These are phyloP conservation scores for Sebastes nivosus DNA, from an alignment of 2,797 vertebrate species.

Conservation along the genomic window DNA sequence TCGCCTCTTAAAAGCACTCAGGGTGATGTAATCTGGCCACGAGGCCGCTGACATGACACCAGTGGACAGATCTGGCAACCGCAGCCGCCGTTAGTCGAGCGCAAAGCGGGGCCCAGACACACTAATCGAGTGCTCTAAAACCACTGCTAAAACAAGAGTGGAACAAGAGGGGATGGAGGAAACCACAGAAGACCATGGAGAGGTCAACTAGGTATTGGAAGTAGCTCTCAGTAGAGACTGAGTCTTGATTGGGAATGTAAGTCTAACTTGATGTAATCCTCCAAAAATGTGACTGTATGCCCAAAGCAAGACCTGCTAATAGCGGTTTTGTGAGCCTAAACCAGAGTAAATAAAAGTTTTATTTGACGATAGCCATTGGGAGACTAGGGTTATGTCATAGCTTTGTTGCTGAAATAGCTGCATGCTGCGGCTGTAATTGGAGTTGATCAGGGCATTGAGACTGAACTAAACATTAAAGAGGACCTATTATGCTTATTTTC, in stretches of 20 bases:
- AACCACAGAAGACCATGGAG: conserved; percentile 31
- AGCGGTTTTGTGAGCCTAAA: not conserved
- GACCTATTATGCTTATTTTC: no score
- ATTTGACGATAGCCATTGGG: not conserved
- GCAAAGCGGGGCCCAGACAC: conserved; percentile 32
- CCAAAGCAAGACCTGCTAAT: not conserved
- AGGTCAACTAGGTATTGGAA: conserved; percentile 25
- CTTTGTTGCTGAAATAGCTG: not conserved
- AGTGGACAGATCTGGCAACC: conserved; percentile 37
- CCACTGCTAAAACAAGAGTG: conserved; percentile 54
- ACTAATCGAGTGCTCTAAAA: conserved; percentile 23
- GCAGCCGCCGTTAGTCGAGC: conserved; percentile 28
- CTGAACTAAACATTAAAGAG: not conserved
- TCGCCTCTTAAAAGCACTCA: conserved; percentile 16
- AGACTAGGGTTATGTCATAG: not conserved
- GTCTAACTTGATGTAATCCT: conserved; percentile 1
- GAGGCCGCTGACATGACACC: conserved; percentile 41
- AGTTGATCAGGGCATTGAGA: not conserved
- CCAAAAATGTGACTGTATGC: not conserved
- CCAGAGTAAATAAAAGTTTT: not conserved
- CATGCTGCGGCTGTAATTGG: not conserved
- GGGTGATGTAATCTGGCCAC: conserved; percentile 45
- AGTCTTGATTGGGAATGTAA: not conserved
- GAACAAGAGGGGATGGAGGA: conserved; percentile 20
- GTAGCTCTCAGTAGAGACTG: not conserved